Percentiles rank a stretch among this genome's conserved stretches.
Evolutionary conservation across 1,140 invertebrate genomes (phyloP).

Genomic region (Aphis craccivora): DNA sequence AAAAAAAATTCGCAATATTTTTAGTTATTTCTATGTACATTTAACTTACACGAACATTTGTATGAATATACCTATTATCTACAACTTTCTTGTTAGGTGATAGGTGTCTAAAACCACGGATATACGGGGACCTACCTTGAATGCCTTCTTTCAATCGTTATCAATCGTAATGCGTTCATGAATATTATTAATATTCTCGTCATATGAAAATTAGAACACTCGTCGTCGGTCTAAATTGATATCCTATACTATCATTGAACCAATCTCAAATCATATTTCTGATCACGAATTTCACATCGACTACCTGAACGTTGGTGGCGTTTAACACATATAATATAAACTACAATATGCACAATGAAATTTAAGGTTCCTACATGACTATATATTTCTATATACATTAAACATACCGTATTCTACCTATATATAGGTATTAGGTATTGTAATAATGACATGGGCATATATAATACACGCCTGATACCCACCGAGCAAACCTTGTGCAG

Average conservation of each 20-base stretch:
- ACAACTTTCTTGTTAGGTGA: neutral
- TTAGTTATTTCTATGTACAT: neutral
- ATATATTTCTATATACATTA: neutral
- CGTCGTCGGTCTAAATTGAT: neutral
- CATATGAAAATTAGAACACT: neutral
- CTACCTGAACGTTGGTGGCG: neutral
- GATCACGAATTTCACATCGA: neutral
- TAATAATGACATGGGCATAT: neutral
- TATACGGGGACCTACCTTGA: neutral
- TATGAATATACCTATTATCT: neutral
- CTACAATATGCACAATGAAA: neutral
- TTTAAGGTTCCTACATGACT: neutral
- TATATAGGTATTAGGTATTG: neutral
- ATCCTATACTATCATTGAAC: neutral
- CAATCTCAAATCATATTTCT: neutral
- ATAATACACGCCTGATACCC: neutral
- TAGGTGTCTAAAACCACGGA: neutral
- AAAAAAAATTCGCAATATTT: neutral
- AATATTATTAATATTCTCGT: neutral
- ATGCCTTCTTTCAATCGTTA: neutral
- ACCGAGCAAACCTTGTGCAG: neutral
- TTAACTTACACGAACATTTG: neutral
- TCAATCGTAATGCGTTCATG: neutral
- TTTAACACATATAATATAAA: neutral
- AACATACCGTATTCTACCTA: neutral